These are phyloP conservation scores for Diplodus sargus DNA, from an alignment of 2,797 vertebrate genomes.

Conservation along the genomic window DNA sequence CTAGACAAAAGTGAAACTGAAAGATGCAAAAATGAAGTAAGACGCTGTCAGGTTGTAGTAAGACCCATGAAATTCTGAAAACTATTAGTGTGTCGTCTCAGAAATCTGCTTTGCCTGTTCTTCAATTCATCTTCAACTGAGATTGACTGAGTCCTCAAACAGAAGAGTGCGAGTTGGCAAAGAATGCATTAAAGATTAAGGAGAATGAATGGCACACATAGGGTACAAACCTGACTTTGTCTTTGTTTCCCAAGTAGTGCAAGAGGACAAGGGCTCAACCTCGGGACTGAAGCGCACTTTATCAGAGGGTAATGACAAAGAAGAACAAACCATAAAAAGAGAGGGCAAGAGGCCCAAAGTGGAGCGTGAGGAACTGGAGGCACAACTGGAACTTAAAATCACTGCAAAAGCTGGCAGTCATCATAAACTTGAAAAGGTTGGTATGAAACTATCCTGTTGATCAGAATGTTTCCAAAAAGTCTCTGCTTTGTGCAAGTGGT, in stretches of 20 bases:
- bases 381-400: conserved; percentile 96
- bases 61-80: not conserved
- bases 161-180: not conserved
- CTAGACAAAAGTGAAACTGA: not conserved
- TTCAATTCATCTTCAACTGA: not conserved
- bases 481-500: not conserved
- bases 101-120: not conserved
- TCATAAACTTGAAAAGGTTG: conserved; percentile 92
- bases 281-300: conserved; percentile 83
- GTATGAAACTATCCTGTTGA: conserved; percentile 6
- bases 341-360: conserved; percentile 85
- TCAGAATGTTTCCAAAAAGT: not conserved
- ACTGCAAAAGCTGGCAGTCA: conserved; percentile 88
- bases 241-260: conserved; percentile 33
- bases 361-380: conserved; percentile 90
- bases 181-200: not conserved
- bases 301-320: conserved; percentile 77
- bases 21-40: not conserved
- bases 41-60: not conserved
- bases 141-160: not conserved
- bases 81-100: not conserved
- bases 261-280: conserved; percentile 66
- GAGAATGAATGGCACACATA: not conserved
- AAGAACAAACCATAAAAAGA: conserved; percentile 65
- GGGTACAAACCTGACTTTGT: not conserved